Conservation (phyloP, 2,797 vertebrate species). For the Poliocrania exsul region DNA sequence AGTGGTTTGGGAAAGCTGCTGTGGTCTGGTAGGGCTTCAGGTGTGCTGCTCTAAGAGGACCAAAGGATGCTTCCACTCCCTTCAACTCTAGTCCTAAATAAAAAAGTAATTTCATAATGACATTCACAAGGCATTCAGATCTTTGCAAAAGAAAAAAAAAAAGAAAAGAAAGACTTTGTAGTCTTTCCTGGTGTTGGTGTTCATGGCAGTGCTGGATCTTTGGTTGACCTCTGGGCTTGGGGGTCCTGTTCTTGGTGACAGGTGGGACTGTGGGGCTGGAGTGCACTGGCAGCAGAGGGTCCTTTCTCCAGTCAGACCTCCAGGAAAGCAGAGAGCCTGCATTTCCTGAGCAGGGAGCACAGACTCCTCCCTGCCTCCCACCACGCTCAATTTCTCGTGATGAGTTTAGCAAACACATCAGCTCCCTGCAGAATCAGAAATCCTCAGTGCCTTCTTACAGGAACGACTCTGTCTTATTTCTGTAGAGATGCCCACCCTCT, state of each 20-base stretch:
- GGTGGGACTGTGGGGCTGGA: background rate
- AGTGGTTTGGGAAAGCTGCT: background rate
- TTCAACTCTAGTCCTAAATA: background rate
- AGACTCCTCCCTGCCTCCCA: background rate
- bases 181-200: background rate
- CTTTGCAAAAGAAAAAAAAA: no score
- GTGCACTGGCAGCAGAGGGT: background rate
- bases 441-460: background rate
- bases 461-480: background rate
- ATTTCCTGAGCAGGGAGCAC: background rate
- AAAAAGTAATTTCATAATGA: background rate
- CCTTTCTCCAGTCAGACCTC: background rate
- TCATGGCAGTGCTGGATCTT: background rate
- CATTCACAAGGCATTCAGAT: background rate
- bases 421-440: background rate
- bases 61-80: background rate
- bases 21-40: background rate
- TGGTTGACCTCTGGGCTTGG: rapidly evolving
- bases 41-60: background rate
- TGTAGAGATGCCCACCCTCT: background rate
- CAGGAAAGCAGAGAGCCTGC: background rate
- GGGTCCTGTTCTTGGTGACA: background rate
- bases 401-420: background rate
- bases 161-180: background rate
- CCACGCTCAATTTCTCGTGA: background rate